Conservation (phyloP, 2,797 vertebrate species). For the Anguilla obscura region DNA sequence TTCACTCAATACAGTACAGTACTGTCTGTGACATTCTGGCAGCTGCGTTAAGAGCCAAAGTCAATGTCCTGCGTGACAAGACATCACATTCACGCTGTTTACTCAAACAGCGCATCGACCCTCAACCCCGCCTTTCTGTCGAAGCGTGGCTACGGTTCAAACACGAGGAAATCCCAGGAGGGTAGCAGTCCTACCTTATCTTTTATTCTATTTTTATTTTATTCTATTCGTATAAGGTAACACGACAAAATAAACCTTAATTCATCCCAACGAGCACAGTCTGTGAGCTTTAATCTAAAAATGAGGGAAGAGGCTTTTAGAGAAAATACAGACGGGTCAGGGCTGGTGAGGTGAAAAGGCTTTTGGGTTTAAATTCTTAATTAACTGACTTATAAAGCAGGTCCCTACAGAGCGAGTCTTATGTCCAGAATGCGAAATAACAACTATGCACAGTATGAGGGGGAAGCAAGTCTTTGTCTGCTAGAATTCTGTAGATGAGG, state of each 20-base stretch:
- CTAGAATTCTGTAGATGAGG: neutral
- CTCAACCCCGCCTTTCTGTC: neutral
- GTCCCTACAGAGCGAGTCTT: neutral
- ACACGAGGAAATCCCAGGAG: neutral
- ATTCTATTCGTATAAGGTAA: no score
- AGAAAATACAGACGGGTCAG: constrained; percentile 7
- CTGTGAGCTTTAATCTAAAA: neutral
- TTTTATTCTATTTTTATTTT: neutral
- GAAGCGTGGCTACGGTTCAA: neutral
- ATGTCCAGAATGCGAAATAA: neutral
- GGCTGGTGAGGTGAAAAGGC: neutral
- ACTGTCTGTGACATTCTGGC: neutral
- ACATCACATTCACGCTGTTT: neutral
- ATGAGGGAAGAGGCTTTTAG: neutral
- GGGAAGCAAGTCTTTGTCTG: neutral
- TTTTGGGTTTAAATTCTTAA: constrained; percentile 1
- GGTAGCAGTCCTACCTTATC: neutral
- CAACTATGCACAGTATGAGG: neutral
- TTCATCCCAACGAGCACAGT: neutral
- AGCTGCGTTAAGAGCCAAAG: neutral
- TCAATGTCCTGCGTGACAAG: neutral
- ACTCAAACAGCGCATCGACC: neutral
- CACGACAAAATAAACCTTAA: neutral
- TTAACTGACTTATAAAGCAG: neutral
- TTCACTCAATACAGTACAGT: no score